phyloP scores from a whole-genome alignment of 2,113 vertebrate species.

The Australoheros scitulus region DNA sequence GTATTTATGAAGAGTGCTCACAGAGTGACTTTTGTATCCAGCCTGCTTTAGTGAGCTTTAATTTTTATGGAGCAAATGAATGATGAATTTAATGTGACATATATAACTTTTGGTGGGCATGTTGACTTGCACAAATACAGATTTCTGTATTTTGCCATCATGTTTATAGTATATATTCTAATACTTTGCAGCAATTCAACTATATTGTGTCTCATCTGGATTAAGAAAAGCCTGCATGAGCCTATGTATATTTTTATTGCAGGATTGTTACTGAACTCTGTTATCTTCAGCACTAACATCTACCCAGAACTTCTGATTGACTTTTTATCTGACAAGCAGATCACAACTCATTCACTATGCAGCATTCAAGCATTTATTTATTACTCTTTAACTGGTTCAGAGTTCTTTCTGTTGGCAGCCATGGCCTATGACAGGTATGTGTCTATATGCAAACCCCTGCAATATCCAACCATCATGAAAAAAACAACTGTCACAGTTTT shows the following conservation, averaged over 20 bases:
- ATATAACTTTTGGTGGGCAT: conserved; percentile 28
- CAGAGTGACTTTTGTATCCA: background rate
- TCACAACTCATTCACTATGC: conserved; percentile 21
- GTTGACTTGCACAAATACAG: conserved; percentile 33
- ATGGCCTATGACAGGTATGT: conserved; percentile 64
- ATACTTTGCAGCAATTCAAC: conserved; percentile 42
- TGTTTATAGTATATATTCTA: conserved; percentile 27
- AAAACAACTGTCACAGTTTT: background rate
- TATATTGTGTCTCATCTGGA: conserved; percentile 25
- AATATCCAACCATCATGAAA: conserved; percentile 45
- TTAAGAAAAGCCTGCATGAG: conserved; percentile 38
- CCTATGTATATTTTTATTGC: conserved; percentile 64
- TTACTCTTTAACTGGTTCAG: conserved; percentile 26
- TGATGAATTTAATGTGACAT: conserved; percentile 10
- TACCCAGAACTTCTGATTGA: conserved; percentile 49
- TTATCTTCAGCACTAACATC: conserved; percentile 37
- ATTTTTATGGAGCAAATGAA: background rate
- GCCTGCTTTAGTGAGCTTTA: rapidly evolving
- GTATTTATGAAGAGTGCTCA: rapidly evolving
- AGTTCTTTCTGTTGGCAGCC: conserved; percentile 34
- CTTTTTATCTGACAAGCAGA: conserved; percentile 43
- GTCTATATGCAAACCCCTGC: conserved; percentile 59
- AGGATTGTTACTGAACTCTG: conserved; percentile 47
- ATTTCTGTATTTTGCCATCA: conserved; percentile 45
- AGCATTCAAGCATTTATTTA: conserved; percentile 20